Conservation (phyloP, 2,113 vertebrate species). For the Halcyon malimbica region DNA sequence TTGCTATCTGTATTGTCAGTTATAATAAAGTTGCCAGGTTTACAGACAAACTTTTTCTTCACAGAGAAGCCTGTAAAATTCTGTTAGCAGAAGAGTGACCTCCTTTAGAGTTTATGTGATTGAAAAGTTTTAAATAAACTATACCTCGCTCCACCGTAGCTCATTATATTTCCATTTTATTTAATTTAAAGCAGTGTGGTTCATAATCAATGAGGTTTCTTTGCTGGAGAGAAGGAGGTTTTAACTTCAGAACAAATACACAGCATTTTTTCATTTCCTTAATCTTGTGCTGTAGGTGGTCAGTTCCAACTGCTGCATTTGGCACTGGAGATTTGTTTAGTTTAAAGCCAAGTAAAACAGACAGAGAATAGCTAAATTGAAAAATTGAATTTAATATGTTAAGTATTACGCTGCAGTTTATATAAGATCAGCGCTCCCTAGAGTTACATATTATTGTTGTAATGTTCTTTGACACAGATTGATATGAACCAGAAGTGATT, state of each 20-base stretch:
- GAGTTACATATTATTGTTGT: constrained; percentile 32
- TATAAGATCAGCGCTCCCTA: constrained; percentile 53
- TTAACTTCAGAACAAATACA: constrained; percentile 57
- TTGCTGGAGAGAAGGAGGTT: constrained; percentile 3
- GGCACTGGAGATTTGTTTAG: constrained; percentile 42
- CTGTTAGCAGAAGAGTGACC: constrained; percentile 23
- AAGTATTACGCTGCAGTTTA: constrained; percentile 59
- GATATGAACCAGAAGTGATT: constrained; percentile 21
- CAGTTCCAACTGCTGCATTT: constrained; percentile 62
- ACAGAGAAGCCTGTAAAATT: not conserved
- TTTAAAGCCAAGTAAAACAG: constrained; percentile 72
- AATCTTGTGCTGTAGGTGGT: constrained; percentile 64
- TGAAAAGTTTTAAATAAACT: constrained; percentile 46
- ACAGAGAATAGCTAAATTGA: constrained; percentile 61
- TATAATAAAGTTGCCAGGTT: not conserved
- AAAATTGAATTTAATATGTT: constrained; percentile 62
- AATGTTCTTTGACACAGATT: constrained; percentile 52
- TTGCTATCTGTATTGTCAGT: not conserved
- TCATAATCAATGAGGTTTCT: constrained; percentile 44
- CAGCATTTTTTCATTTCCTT: constrained; percentile 67
- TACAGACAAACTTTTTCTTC: constrained; percentile 1
- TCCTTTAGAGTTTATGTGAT: constrained; percentile 8
- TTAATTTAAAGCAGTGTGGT: constrained; percentile 46
- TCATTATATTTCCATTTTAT: constrained; percentile 58
- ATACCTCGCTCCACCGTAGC: constrained; percentile 23